phyloP scores from a whole-genome alignment of 2,113 vertebrate genomes.

The Ictalurus punctatus region DNA sequence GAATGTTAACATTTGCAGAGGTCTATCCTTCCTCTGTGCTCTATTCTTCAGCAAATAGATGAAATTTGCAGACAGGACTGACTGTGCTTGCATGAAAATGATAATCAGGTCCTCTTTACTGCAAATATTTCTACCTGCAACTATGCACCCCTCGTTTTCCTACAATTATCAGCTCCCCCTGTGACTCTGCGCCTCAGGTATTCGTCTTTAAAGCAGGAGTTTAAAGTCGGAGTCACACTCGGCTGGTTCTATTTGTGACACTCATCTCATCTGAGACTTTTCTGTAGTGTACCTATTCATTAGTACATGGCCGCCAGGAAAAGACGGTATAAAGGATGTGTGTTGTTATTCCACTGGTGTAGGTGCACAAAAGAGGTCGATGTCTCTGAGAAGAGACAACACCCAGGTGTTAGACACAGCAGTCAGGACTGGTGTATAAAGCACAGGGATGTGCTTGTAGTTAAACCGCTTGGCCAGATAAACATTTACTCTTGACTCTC shows the following conservation, averaged over 20 bases:
- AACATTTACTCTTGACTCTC: neutral
- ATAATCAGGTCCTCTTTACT: slow-evolving; percentile 9
- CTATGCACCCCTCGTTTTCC: neutral
- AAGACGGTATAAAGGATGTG: neutral
- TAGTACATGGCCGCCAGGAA: slow-evolving; percentile 35
- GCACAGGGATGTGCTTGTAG: neutral
- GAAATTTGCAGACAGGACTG: slow-evolving; percentile 15
- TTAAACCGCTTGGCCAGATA: neutral
- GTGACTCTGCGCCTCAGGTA: slow-evolving; percentile 12
- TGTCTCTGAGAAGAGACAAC: neutral
- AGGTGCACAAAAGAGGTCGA: neutral
- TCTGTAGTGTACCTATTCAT: slow-evolving; percentile 43
- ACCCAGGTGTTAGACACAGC: neutral
- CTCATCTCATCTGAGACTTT: slow-evolving; percentile 46
- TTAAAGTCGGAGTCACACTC: slow-evolving; percentile 40
- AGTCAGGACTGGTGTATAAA: neutral
- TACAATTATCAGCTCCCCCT: slow-evolving; percentile 38
- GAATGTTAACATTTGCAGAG: slow-evolving; percentile 36
- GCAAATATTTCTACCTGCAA: neutral
- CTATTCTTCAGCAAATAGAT: neutral
- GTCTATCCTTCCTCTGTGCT: neutral
- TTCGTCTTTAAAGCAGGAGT: slow-evolving; percentile 34
- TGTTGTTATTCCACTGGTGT: slow-evolving; percentile 11
- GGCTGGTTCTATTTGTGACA: slow-evolving; percentile 37
- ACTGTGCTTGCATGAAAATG: neutral